Base-by-base conservation (phyloP, 2,797 vertebrate genomes). In the Staurois parvus region DNA sequence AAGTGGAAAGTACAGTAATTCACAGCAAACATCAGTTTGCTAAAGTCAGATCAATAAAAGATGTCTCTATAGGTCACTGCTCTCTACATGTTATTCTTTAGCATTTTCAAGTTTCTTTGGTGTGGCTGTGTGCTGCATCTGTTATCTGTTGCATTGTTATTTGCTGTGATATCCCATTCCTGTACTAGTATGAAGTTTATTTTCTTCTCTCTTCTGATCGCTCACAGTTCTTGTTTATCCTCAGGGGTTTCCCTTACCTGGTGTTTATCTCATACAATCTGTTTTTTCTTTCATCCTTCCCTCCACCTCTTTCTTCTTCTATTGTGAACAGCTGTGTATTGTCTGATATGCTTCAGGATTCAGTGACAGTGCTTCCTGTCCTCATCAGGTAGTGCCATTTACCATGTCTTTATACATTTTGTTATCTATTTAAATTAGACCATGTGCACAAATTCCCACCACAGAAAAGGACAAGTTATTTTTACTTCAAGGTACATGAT, bases 191-290 rank as follows among this genome's bases (percentile, higher is more conserved):
- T 34, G 67, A 80, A 69, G 69, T 26, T 40, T 42, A 34, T 83
- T 52, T 83, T 28, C 32, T 2, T 64, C 26, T 40, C 56, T 29
- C 26, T 24, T 76, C 40, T n/a, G 62, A 75, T 75, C 62, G 26
- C 34, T 40, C 28, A 21, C 29, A 76, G 59, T 72, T 78, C 32
- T 84, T 10, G 29, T 68, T 78, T 30, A 78, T 76, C 64, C 81
- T 66, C 62, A 30, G 24, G 84, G 45, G 77, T 75, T 69, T 52
- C 32, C 76, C 29, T 80, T 78, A 69, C 40, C 59, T 32, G 84
- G 30, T 80, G 77, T 81, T 81, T 80, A 85, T 85, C 45, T 85
- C 24, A 8, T 29, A n/a, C 84, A 79, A 59, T 85, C 78, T 81
- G 84, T 70, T 70, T 66, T 52, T 24, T 42, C 81, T 66, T 79